Evolutionary conservation across 2,888 invertebrate genomes (phyloP), one percentile per base, ranked within the genome.

Genomic region (Orthosia incerta): DNA sequence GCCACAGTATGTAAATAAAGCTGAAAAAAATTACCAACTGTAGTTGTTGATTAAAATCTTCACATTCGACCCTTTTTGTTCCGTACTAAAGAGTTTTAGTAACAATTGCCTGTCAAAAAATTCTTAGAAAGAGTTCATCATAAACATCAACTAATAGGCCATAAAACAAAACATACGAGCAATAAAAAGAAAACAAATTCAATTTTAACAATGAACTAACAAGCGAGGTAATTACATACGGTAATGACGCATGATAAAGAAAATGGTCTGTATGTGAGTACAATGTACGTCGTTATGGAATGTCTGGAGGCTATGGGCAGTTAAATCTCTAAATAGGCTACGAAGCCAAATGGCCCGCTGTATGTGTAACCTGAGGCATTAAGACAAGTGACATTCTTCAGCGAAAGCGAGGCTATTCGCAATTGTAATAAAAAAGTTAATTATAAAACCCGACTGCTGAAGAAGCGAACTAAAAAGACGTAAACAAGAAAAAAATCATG

Each of bases 131-230:
- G 50, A 55, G 5, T 39, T 39, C 39, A 7, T 48, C 16, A 64
- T 45, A 63, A 69, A 80, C 16, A 31, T 53, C 20, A 72, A 71
- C 53, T 65, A 83, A 83, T 62, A 68, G 39, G 0, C 68, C 60
- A 70, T 74, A 76, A 83, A 9, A 23, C 45, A 31, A 68, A 64
- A 63, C 75, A 75, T 70, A 71, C 65, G 51, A 75, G 50, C 46
- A 77, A 81, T 57, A 80, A 69, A 82, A 79, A 71, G 31, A 76
- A 64, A 79, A 74, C 53, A 83, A 83, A 80, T 82, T 80, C 60
- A 84, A 80, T 76, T 82, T 71, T 76, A 84, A 86, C 79, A 80
- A 81, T 72, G 73, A 74, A 68, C 53, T 70, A 83, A 78, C 82
- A 73, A 85, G 39, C 66, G 50, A 55, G 67, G 64, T 80, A 79